Conservation (phyloP, 2,888 invertebrate species). For the Pandemis cinnamomeana region DNA sequence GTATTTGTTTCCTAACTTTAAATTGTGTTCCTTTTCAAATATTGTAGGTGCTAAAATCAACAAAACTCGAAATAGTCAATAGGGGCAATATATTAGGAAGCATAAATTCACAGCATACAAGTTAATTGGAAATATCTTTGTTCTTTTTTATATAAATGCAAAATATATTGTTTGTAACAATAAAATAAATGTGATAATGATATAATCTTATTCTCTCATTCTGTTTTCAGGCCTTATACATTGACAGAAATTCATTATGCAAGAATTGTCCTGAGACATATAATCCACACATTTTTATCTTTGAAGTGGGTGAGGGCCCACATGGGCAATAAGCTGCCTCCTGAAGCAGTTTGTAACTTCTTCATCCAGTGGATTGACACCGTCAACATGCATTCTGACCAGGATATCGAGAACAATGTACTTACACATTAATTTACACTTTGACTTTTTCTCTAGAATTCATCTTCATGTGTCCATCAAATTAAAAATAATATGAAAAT, state of each 20-base stretch:
- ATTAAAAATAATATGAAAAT: too few relatives aligned
- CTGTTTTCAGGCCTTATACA: slow-evolving; percentile 60
- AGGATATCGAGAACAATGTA: slow-evolving; percentile 57
- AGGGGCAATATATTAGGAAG: too few relatives aligned
- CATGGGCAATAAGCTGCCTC: slow-evolving; percentile 51
- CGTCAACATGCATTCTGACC: slow-evolving; percentile 55
- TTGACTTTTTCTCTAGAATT: too few relatives aligned
- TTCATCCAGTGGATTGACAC: slow-evolving; percentile 71
- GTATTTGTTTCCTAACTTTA: slow-evolving; percentile 39
- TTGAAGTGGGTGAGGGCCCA: slow-evolving; percentile 63
- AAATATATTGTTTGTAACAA: too few relatives aligned
- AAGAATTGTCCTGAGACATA: slow-evolving; percentile 58
- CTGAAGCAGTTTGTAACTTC: slow-evolving; percentile 63
- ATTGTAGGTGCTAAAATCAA: too few relatives aligned
- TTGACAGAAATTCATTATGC: slow-evolving; percentile 68
- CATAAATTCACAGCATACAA: too few relatives aligned
- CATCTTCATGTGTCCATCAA: too few relatives aligned
- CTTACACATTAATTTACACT: not conserved
- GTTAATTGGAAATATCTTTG: too few relatives aligned
- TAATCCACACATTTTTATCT: slow-evolving; percentile 61
- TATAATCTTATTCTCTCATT: not conserved
- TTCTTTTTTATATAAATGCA: too few relatives aligned
- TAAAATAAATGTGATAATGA: not conserved
- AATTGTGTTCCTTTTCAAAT: not conserved
- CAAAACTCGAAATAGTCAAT: too few relatives aligned